These are phyloP conservation scores for Orthosia incerta DNA, from an alignment of 2,888 invertebrate genomes.

Conservation along the genomic window DNA sequence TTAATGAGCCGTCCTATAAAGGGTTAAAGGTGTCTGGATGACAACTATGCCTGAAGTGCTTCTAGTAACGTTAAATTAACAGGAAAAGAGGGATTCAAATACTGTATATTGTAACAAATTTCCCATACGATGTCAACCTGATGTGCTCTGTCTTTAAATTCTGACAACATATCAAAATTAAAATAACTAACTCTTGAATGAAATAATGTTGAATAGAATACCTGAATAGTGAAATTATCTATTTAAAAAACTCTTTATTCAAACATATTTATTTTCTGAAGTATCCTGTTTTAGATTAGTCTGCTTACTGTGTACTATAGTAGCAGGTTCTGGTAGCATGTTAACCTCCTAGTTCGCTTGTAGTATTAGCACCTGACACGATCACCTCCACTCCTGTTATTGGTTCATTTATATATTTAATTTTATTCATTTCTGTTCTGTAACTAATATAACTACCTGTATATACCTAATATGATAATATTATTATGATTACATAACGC, in stretches of 20 bases:
- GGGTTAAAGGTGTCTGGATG: too few relatives aligned
- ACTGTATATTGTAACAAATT: too few relatives aligned
- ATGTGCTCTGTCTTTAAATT: too few relatives aligned
- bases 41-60: too few relatives aligned
- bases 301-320: neutral
- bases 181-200: too few relatives aligned
- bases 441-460: constrained; percentile 70
- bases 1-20: too few relatives aligned
- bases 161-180: too few relatives aligned
- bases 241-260: neutral
- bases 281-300: neutral
- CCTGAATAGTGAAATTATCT: too few relatives aligned
- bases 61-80: too few relatives aligned
- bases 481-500: constrained; percentile 52
- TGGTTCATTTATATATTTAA: constrained; percentile 71
- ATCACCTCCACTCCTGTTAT: constrained; percentile 70
- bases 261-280: neutral
- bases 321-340: constrained; percentile 22
- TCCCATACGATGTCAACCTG: too few relatives aligned
- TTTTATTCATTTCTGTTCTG: constrained; percentile 72
- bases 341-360: constrained; percentile 30
- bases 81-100: too few relatives aligned
- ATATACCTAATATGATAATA: constrained; percentile 65
- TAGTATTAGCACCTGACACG: constrained; percentile 45
- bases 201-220: too few relatives aligned